Conservation (phyloP, 2,888 invertebrate species). For the Hydropsyche betteni region DNA sequence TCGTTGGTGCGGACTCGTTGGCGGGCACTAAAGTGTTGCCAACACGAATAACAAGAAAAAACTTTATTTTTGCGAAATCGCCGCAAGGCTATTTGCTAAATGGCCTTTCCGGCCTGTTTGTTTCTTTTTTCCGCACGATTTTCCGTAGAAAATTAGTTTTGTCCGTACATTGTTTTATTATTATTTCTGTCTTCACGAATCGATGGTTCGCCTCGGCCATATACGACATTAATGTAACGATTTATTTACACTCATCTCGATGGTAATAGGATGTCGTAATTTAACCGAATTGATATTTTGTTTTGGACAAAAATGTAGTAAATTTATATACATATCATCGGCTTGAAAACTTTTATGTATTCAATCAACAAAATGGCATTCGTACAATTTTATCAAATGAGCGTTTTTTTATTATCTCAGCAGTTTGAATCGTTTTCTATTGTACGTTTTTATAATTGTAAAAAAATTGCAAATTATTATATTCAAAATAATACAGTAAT, state of each 20-base stretch:
- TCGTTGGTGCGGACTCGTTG: neutral
- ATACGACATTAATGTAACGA: conserved; percentile 23
- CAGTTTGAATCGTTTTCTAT: too few relatives aligned
- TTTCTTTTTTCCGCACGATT: conserved; percentile 47
- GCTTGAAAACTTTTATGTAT: too few relatives aligned
- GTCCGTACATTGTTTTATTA: conserved; percentile 38
- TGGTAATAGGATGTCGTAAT: conserved; percentile 30
- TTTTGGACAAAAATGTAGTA: too few relatives aligned
- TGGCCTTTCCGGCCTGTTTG: conserved; percentile 31
- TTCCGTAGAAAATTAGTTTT: conserved; percentile 47
- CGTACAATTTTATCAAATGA: too few relatives aligned
- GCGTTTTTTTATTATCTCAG: too few relatives aligned
- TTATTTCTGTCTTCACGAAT: conserved; percentile 30
- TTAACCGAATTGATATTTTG: conserved; percentile 10
- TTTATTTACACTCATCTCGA: conserved; percentile 24
- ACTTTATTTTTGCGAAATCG: conserved; percentile 46
- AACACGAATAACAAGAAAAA: conserved; percentile 37
- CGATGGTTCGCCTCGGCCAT: conserved; percentile 10
- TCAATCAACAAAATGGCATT: too few relatives aligned
- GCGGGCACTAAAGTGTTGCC: conserved; percentile 40
- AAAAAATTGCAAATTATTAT: too few relatives aligned
- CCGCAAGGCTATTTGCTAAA: conserved; percentile 44
- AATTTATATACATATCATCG: too few relatives aligned
- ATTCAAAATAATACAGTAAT: too few relatives aligned
- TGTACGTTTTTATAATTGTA: too few relatives aligned